phyloP scores from a whole-genome alignment of 1,140 invertebrate species.

The Panulirus ornatus region DNA sequence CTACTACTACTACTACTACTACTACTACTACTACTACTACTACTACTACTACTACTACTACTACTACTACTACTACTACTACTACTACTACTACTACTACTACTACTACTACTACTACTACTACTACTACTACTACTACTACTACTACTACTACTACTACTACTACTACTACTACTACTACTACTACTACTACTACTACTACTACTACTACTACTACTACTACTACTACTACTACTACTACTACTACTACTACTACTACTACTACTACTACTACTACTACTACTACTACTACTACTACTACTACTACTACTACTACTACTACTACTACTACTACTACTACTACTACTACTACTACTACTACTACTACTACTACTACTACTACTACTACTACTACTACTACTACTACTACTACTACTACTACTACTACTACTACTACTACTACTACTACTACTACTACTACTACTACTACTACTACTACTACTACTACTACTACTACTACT shows the following conservation, averaged over 20 bases:
- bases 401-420: background rate
- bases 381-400: too few relatives aligned
- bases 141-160: background rate
- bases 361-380: too few relatives aligned
- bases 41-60: background rate
- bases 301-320: background rate
- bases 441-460: background rate
- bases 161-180: background rate
- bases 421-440: constrained; percentile 7
- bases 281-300: background rate
- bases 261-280: background rate
- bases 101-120: background rate
- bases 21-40: background rate
- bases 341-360: background rate
- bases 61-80: background rate
- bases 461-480: background rate
- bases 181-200: background rate
- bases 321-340: background rate
- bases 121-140: background rate
- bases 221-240: background rate
- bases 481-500: background rate
- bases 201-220: background rate
- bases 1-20: background rate
- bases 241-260: background rate
- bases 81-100: background rate